phyloP scores from a whole-genome alignment of 2,113 vertebrate species.

The Eulacestoma nigropectus region DNA sequence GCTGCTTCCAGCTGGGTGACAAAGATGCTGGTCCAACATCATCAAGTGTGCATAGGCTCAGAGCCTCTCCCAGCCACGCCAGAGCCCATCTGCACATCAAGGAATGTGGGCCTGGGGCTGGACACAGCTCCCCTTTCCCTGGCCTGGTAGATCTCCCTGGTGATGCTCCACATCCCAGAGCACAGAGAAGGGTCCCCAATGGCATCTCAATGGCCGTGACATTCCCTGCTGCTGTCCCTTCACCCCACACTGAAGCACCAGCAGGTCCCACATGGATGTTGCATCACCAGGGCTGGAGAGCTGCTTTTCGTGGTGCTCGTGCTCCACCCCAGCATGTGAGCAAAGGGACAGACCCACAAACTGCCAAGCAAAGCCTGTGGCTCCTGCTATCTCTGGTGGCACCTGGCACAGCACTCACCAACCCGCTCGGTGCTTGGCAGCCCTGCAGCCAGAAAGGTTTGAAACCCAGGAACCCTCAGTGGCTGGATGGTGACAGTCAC shows the following conservation, averaged over 20 bases:
- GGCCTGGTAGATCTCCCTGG: neutral
- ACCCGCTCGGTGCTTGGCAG: neutral
- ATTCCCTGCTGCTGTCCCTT: neutral
- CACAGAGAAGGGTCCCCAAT: neutral
- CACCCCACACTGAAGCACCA: rapidly evolving
- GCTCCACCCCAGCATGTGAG: neutral
- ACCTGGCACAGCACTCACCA: neutral
- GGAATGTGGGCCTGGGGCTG: too few species aligned
- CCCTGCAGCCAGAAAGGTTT: neutral
- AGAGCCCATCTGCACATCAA: rapidly evolving
- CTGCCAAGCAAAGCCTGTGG: rapidly evolving
- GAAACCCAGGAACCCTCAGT: neutral
- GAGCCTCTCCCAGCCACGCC: neutral
- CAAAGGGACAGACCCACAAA: neutral
- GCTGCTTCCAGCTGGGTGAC: neutral
- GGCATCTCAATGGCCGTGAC: neutral
- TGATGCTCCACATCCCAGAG: rapidly evolving
- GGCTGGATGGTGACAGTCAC: neutral
- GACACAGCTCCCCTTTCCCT: neutral
- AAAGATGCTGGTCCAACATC: neutral
- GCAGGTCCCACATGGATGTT: neutral
- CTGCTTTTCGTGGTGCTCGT: neutral
- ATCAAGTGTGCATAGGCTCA: rapidly evolving
- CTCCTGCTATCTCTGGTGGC: rapidly evolving
- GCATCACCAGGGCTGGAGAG: neutral